Conservation (phyloP, 2,113 vertebrate species). For the Actinemys pallida region DNA sequence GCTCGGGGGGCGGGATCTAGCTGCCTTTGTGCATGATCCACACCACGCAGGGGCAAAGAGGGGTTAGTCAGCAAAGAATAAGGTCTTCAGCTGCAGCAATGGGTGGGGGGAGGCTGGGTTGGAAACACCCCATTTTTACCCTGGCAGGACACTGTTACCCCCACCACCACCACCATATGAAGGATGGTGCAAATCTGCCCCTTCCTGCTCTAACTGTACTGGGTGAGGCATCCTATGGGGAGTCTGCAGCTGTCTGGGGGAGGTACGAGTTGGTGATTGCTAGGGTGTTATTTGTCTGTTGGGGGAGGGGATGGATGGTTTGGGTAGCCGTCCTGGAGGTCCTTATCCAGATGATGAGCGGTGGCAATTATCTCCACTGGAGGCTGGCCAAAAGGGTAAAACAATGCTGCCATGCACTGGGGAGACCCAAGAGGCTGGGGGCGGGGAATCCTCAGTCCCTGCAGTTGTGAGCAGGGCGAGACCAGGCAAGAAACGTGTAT, state of each 20-base stretch:
- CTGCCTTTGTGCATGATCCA: neutral
- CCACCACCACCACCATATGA: neutral
- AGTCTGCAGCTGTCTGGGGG: neutral
- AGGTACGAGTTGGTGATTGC: neutral
- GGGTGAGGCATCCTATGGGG: neutral
- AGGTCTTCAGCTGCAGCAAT: neutral
- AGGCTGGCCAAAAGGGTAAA: too few species aligned
- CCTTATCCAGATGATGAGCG: neutral
- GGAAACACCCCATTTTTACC: neutral
- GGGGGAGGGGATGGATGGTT: neutral
- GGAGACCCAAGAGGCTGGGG: too few species aligned
- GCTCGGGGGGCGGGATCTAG: neutral
- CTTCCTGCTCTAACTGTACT: neutral
- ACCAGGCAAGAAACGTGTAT: too few species aligned
- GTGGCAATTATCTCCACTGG: too few species aligned
- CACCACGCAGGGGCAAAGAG: neutral
- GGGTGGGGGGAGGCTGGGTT: neutral
- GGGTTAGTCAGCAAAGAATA: neutral
- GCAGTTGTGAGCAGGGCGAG: slow-evolving; percentile 18
- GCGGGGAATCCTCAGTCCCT: too few species aligned
- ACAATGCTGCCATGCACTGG: too few species aligned
- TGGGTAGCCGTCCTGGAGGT: neutral
- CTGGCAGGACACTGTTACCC: neutral
- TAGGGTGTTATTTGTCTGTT: neutral
- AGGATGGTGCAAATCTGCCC: neutral